A percentile compares a stretch with the other conserved stretches of the same genome.
phyloP scores from a whole-genome alignment of 2,888 invertebrate genomes.

The Xanthorhoe spadicearia region DNA sequence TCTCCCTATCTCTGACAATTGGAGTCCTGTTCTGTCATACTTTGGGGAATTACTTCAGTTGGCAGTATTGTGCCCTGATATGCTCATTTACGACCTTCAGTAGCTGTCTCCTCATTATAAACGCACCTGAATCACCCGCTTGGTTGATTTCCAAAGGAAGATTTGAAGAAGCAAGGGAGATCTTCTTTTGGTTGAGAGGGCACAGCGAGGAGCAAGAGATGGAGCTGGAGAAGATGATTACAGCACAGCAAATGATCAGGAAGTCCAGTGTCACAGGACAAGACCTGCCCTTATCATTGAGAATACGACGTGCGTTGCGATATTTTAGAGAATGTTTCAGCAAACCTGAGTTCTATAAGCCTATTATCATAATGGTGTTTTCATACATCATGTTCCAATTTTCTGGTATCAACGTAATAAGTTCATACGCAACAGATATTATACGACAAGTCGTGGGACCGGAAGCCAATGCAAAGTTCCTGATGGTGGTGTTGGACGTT shows the following conservation, averaged over 20 bases:
- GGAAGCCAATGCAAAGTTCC: conserved; percentile 85
- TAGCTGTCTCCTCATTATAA: conserved; percentile 80
- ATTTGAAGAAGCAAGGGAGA: conserved; percentile 81
- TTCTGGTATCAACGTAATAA: conserved; percentile 88
- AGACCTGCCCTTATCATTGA: conserved; percentile 52
- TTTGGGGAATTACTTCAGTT: conserved; percentile 85
- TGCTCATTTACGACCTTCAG: conserved; percentile 80
- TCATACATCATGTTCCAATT: conserved; percentile 88
- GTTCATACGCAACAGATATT: conserved; percentile 88
- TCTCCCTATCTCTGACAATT: conserved; percentile 85
- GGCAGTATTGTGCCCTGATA: conserved; percentile 84
- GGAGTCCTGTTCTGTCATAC: conserved; percentile 87
- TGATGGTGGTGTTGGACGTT: conserved; percentile 87
- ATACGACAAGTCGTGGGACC: conserved; percentile 85
- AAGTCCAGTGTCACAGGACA: conserved; percentile 65
- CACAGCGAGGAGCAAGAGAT: conserved; percentile 63
- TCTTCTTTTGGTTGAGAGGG: conserved; percentile 85
- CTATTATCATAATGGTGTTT: conserved; percentile 85
- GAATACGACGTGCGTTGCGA: conserved; percentile 54
- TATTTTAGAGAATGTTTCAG: conserved; percentile 62
- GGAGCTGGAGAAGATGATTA: conserved; percentile 79
- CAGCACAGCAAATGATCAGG: conserved; percentile 66
- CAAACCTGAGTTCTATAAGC: conserved; percentile 85
- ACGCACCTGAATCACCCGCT: conserved; percentile 87
- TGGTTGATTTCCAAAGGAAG: conserved; percentile 87